Percentiles rank a stretch among this genome's conserved stretches.
Evolutionary conservation across 2,113 vertebrate species (phyloP).

Genomic region (Hippolais icterina): DNA sequence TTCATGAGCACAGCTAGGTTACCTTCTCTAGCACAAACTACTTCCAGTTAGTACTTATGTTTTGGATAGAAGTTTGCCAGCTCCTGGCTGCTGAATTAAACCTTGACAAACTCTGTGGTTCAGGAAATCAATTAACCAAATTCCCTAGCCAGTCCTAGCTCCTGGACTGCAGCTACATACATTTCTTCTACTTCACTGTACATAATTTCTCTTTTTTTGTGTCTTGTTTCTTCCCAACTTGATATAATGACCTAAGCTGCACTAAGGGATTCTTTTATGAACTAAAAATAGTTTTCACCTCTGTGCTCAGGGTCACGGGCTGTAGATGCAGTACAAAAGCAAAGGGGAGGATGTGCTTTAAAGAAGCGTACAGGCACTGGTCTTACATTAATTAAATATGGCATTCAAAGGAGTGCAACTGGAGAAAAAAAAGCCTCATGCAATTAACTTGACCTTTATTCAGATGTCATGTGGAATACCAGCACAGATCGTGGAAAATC

Average conservation of each 20-base stretch:
- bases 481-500: not conserved
- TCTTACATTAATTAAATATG: slow-evolving; percentile 23
- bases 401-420: not conserved
- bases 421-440: not conserved
- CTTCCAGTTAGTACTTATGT: not conserved
- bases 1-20: not conserved
- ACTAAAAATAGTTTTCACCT: not conserved
- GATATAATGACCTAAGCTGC: not conserved
- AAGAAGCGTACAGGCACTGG: not conserved
- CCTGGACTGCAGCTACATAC: not conserved
- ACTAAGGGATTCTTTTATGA: not conserved
- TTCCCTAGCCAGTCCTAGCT: not conserved
- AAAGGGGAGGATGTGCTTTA: not conserved
- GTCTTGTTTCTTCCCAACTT: not conserved
- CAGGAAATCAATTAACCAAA: not conserved
- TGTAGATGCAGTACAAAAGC: not conserved
- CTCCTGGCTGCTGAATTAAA: not conserved
- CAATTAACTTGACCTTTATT: slow-evolving; percentile 34
- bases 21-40: not conserved
- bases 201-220: not conserved
- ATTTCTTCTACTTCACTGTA: not conserved
- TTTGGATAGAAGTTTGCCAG: not conserved
- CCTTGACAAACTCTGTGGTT: not conserved
- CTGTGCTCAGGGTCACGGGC: not conserved
- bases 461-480: slow-evolving; percentile 37